These are phyloP conservation scores for Sphecodes monilicornis DNA, from an alignment of 2,888 invertebrate species.

Conservation along the genomic window DNA sequence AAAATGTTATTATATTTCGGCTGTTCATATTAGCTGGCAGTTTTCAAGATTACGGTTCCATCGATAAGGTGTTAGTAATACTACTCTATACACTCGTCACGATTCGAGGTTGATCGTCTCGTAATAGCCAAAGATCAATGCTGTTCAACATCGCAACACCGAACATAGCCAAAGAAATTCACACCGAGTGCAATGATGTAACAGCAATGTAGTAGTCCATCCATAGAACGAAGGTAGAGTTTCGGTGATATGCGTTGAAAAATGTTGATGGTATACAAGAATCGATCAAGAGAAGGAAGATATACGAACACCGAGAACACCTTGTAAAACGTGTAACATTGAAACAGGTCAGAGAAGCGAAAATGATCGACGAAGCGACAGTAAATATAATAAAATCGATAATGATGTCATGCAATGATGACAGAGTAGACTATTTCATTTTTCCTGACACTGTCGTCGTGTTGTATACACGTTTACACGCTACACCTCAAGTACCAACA, in stretches of 20 bases:
- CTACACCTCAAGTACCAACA: slow-evolving; percentile 30
- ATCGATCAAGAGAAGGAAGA: slow-evolving; percentile 43
- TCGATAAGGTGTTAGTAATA: neutral
- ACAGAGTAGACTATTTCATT: slow-evolving; percentile 42
- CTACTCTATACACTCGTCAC: slow-evolving; percentile 15
- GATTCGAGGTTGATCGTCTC: slow-evolving; percentile 38
- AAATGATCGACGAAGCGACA: slow-evolving; percentile 59
- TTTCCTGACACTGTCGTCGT: slow-evolving; percentile 15
- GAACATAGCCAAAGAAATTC: slow-evolving; percentile 72
- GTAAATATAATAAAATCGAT: slow-evolving; percentile 55
- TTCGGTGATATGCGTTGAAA: slow-evolving; percentile 24
- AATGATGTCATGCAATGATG: slow-evolving; percentile 63
- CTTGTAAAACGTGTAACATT: slow-evolving; percentile 64
- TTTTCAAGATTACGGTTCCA: neutral
- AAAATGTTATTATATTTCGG: neutral
- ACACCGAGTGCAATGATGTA: slow-evolving; percentile 74
- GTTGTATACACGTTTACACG: neutral
- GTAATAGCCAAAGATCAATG: slow-evolving; percentile 55
- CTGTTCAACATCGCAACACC: slow-evolving; percentile 69
- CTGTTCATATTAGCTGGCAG: neutral
- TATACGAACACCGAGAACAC: slow-evolving; percentile 63
- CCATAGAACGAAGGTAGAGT: slow-evolving; percentile 39
- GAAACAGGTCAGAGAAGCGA: slow-evolving; percentile 61
- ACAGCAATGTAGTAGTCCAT: slow-evolving; percentile 53
- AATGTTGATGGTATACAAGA: slow-evolving; percentile 34